Base-by-base conservation (phyloP, 2,888 invertebrate genomes). In the Hypolimnas misippus region DNA sequence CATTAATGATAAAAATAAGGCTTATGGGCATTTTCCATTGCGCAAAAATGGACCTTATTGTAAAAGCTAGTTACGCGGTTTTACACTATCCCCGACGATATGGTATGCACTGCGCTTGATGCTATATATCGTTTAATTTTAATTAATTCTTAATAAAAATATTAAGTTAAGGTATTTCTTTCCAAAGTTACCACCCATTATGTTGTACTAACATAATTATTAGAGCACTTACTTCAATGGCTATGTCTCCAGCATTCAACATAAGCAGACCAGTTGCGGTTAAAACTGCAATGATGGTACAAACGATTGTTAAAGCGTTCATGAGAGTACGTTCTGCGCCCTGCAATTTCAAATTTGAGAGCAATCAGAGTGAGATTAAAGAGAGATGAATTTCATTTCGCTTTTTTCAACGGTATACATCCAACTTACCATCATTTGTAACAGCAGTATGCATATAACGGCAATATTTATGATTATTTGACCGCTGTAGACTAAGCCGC, bases 401-500 rank as follows among this genome's bases (percentile, higher is more conserved):
- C n/a, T 12, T 1, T 19, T 21, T 2, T 0, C 1, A 46, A 21
- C 21, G 5, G n/a, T n/a, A n/a, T n/a, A n/a, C 25, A 25, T 25
- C 1, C 1, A n/a, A 62, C 67, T 57, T 62, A 71, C 73, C 70
- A 69, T 60, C 70, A 71, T 66, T 50, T 74, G 72, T 7, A 75
- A 31, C 73, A 75, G 70, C 3, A 71, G 60, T 17, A 70, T 8
- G 5, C 63, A 67, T 14, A 74, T 16, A 7, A 68, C 68, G 10
- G 14, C 58, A n/a, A 71, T 56, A 29, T 74, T 79, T 19, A 79
- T 72, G 1, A 82, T 42, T 12, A 83, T 75, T 51, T 72, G 73
- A 31, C 76, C 77, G 62, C 79, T 80, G 63, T 76, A 81, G 0
- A 82, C 76, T 0, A 65, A 57, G 0, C 69, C 65, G 62, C 76